phyloP scores from a whole-genome alignment of 53 echinoderm and acorn worm genomes.

The Arbacia lixula region DNA sequence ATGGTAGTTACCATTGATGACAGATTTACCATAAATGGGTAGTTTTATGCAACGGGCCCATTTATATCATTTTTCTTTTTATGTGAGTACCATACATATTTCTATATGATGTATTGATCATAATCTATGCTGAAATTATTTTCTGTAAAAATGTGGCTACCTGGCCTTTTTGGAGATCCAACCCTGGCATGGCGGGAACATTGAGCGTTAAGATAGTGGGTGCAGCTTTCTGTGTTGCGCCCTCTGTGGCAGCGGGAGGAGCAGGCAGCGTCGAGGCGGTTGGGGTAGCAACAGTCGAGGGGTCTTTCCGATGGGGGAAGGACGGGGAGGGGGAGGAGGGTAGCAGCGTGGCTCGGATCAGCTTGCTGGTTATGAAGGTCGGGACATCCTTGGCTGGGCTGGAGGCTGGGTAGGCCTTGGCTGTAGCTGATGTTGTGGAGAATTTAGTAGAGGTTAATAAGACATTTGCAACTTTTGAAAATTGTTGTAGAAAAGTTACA shows the following conservation, averaged over 20 bases:
- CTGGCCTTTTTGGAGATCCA: conserved; percentile 41
- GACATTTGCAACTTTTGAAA: too few species aligned
- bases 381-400: background rate
- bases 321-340: background rate
- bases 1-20: too few species aligned
- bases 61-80: background rate
- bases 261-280: too few species aligned
- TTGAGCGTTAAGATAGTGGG: conserved; percentile 30
- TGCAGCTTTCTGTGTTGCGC: too few species aligned
- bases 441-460: too few species aligned
- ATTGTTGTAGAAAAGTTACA: too few species aligned
- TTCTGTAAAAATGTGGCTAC: background rate
- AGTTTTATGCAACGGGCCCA: too few species aligned
- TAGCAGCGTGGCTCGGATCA: conserved; percentile 34
- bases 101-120: background rate
- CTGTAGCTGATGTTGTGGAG: too few species aligned
- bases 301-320: too few species aligned
- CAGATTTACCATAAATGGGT: too few species aligned
- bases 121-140: background rate
- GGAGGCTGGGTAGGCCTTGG: too few species aligned
- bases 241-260: too few species aligned
- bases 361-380: conserved; percentile 9
- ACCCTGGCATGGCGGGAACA: conserved; percentile 22
- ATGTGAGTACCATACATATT: background rate
- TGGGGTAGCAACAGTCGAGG: background rate